These are phyloP conservation scores for Platalea minor DNA, from an alignment of 2,797 vertebrate genomes.

Conservation along the genomic window DNA sequence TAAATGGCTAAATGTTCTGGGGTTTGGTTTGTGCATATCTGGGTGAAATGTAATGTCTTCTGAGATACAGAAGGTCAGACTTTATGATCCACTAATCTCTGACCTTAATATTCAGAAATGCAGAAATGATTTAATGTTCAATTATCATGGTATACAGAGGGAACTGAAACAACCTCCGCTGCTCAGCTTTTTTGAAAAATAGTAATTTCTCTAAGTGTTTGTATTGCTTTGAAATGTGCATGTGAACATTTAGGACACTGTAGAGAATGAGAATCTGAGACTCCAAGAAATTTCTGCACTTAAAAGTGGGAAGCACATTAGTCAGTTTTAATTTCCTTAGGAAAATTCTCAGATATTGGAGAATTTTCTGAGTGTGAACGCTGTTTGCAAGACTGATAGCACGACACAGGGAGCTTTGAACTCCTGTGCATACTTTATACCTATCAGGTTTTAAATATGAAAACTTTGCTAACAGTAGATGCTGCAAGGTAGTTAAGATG, in stretches of 20 bases:
- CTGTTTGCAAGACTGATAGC: neutral
- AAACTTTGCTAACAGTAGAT: neutral
- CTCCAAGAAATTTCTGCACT: neutral
- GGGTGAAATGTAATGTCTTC: neutral
- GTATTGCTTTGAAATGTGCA: neutral
- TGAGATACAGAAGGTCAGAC: neutral
- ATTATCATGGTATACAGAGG: neutral
- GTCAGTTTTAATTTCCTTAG: neutral
- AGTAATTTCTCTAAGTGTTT: neutral
- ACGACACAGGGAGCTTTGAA: neutral
- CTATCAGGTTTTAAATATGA: neutral
- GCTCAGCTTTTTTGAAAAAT: neutral
- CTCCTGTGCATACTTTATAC: neutral
- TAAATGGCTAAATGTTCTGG: neutral
- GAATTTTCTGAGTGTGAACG: neutral
- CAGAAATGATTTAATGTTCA: neutral
- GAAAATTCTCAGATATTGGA: neutral
- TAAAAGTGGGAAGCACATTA: fast-evolving
- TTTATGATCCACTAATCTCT: neutral
- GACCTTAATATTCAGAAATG: neutral
- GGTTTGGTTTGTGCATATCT: fast-evolving
- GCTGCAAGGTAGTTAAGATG: neutral
- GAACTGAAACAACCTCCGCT: fast-evolving
- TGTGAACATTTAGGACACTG: neutral
- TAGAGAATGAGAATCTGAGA: neutral